Base-by-base conservation (phyloP, 1,140 invertebrate species). In the Caenorhabditis latens region DNA sequence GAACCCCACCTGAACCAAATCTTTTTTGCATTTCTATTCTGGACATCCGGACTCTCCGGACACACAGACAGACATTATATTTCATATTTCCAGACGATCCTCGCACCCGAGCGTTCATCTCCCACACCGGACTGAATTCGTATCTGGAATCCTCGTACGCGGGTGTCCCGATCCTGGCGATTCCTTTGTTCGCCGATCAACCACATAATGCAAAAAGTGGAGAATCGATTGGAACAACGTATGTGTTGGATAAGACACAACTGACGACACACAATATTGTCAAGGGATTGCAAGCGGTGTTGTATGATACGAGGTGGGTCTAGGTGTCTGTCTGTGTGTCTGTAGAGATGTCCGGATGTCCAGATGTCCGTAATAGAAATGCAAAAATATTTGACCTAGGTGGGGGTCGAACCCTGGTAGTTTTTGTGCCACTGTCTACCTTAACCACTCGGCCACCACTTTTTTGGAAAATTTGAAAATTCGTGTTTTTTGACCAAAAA, bases 181-280 rank as follows among this genome's bases (percentile, higher is more conserved):
- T 92, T 24, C 91, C 91, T n/a, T 84, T 92, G 6, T 91, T 91
- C 55, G 90, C 84, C n/a, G 91, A 92, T 53, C 91, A 92, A 75
- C 61, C 63, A 7, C 79, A 87, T 55, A 91, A 88, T 84, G 87
- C 88, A 0, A 67, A 84, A 13, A 83, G 21, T 42, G 55, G 58
- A 24, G 4, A 42, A 9, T 84, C 83, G 43, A 84, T 84, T 65
- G 84, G 84, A 11, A 63, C 57, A 5, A 65, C 57, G 2, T 53
- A 21, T 48, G 46, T 84, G 24, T 32, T 84, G 32, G 61, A 84
- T 50, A 84, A 84, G 43, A 46, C 58, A 8, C 21, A 21, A 3
- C 16, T 84, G 40, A 84, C 21, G 11, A 65, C 13, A 4, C 42
- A 65, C 4, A 84, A 43, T 9, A 84, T 84, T 40, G 21, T 65